Evolutionary conservation across 2,113 vertebrate species (phyloP).

Genomic region (Pygoscelis antarcticus): DNA sequence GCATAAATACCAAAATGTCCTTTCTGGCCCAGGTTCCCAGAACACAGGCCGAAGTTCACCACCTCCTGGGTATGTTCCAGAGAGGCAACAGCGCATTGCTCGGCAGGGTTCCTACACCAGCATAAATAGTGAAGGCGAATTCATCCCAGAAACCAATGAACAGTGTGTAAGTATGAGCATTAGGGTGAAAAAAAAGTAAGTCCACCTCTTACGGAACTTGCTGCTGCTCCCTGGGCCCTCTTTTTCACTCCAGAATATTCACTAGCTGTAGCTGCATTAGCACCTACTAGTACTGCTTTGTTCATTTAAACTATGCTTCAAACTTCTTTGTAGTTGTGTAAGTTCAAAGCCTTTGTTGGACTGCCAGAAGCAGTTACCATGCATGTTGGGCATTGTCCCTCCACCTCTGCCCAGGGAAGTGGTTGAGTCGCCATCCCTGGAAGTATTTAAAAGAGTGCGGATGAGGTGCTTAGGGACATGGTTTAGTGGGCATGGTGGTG

Average conservation of each 20-base stretch:
- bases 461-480: too few relatives aligned
- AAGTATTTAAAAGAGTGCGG: too few relatives aligned
- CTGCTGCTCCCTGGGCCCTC: background rate
- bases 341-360: background rate
- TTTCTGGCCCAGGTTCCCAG: constrained; percentile 83
- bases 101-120: constrained; percentile 97
- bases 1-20: background rate
- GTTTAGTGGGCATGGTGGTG: too few relatives aligned
- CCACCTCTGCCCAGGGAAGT: background rate
- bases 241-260: background rate
- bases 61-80: constrained; percentile 93
- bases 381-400: background rate
- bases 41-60: constrained; percentile 92
- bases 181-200: too few relatives aligned
- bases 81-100: constrained; percentile 92
- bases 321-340: background rate
- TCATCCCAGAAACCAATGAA: constrained; percentile 94
- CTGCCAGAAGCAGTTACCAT: background rate
- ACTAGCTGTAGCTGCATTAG: background rate
- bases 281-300: background rate
- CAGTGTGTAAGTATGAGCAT: constrained; percentile 86
- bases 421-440: too few relatives aligned
- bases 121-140: constrained; percentile 96
- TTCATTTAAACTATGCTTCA: background rate
- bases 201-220: accelerated